Evolutionary conservation across 2,113 vertebrate genomes (phyloP), one percentile per base, ranked within the genome.

Genomic region (Raja brachyura): DNA sequence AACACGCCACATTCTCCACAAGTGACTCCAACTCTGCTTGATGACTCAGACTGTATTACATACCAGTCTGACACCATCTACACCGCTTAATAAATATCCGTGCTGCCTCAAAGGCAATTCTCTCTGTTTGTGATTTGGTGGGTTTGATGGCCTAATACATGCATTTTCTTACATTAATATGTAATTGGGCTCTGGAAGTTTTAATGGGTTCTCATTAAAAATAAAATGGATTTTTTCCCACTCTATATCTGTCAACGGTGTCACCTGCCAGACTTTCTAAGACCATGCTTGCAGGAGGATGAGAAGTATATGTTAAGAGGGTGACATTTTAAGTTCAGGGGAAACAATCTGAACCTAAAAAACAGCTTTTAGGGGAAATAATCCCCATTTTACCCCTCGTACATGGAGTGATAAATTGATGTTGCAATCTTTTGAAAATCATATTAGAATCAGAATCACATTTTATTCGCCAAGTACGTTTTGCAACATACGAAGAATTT

Each of bases 31-130:
- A 54, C 4, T 14, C 33, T 73, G 68, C 68, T 8, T 48, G 39
- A 92, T 22, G 16, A 28, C 31, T 31, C 22, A 74, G 90, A 48
- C 90, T 73, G 48, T 74, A 9, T 48, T 39, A 54, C 22, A 39
- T 92, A 18, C 90, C 25, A 90, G 70, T 68, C 61, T 90, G 31
- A 90, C 31, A 33, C 88, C 88, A 90, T 33, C 66, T 39, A 48
- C 63, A 90, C n/a, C 61, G 11, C n/a, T 90, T 48, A 48, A 33
- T 90, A 90, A 70, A 90, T 90, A 90, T 20, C 33, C 48, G 4
- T 13, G 4, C 3, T 18, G 90, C 68, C 90, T 73, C 20, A 68
- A 73, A 73, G 33, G 31, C 90, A 70, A 22, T 92, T 92, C 18
- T 28, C 33, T 92, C 90, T 18, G 11, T 25, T 92, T 74, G 68